phyloP scores from a whole-genome alignment of 2,888 invertebrate species.

The Epinotia demarniana region DNA sequence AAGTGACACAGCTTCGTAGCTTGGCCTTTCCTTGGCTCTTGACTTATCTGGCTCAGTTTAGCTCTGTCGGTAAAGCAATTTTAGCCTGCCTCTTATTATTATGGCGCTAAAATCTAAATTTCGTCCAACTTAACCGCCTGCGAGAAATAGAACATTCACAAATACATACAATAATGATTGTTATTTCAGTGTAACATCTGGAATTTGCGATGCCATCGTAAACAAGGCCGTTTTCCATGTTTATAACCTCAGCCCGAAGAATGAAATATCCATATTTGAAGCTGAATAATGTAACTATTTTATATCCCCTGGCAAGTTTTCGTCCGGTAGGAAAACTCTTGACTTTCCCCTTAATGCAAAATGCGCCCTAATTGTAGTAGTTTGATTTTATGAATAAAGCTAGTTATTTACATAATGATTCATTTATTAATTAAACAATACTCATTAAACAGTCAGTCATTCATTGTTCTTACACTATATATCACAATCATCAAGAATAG shows the following conservation, averaged over 20 bases:
- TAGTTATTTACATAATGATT: constrained; percentile 19
- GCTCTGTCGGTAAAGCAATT: too few species aligned
- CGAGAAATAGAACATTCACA: not conserved
- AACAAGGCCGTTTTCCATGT: constrained; percentile 77
- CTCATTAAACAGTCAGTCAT: constrained; percentile 15
- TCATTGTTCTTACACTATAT: constrained; percentile 4
- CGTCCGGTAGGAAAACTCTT: not conserved
- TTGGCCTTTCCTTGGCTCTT: too few species aligned
- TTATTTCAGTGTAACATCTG: constrained; percentile 74
- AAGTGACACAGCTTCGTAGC: too few species aligned
- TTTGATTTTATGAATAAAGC: constrained; percentile 32
- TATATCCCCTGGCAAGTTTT: constrained; percentile 1
- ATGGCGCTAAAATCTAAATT: too few species aligned
- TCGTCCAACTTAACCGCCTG: too few species aligned
- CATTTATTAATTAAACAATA: constrained; percentile 28
- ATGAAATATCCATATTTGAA: constrained; percentile 62
- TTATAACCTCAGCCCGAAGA: constrained; percentile 68
- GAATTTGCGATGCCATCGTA: constrained; percentile 80
- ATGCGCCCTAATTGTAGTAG: not conserved
- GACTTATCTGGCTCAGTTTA: too few species aligned
- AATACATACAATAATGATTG: too few species aligned
- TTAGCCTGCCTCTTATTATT: too few species aligned
- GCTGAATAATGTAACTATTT: constrained; percentile 59
- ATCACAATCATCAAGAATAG: constrained; percentile 36
- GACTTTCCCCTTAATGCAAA: not conserved